Evolutionary conservation across 2,113 vertebrate species (phyloP), one percentile per base, ranked within the genome.

Genomic region (Etia nguti): DNA sequence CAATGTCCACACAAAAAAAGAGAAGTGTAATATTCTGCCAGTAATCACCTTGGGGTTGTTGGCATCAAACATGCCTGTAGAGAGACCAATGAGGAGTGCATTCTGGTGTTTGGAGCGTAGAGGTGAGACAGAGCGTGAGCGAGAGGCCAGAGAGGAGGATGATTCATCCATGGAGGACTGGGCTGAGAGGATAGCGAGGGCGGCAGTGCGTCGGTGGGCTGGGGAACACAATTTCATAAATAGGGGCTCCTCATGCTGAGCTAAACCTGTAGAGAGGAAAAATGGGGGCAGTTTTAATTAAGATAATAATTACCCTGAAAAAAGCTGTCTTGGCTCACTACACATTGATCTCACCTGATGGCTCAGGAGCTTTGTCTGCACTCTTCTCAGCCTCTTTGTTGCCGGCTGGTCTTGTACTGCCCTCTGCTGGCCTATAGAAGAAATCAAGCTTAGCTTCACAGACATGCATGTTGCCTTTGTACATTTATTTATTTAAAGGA

Each of bases 41-140:
- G 59, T 48, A 8, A 94, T 97, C 96, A 97, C 98, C 98, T 98
- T 98, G 91, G 98, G 98, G 90, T 99, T 99, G 11, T 99, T 98
- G 94, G 97, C 95, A 91, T 99, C 98, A 90, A 99, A 99, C 77
- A 98, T 96, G 90, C 99, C 98, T 5, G 98, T 98, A 80, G 98
- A 99, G 91, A 99, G 97, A 65, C 98, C 97, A 75, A 99, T 97
- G 89, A 99, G 93, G 83, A 99, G 94, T 3, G 97, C 95, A 48
- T 96, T 95, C 90, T 97, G 97, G 84, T 94, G 97, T 94, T 96
- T 97, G 86, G 87, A 95, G 94, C 96, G 97, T 80, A 96, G 95
- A 83, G 99, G 98, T 68, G 98, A 99, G 91, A 97, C 95, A 10
- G 98, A 98, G 89, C 94, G 97, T 8, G 97, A 98, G 80, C 96